Percentiles rank a stretch among this genome's conserved stretches.
Evolutionary conservation across 2,113 vertebrate species (phyloP).

Genomic region (Gila orcuttii): DNA sequence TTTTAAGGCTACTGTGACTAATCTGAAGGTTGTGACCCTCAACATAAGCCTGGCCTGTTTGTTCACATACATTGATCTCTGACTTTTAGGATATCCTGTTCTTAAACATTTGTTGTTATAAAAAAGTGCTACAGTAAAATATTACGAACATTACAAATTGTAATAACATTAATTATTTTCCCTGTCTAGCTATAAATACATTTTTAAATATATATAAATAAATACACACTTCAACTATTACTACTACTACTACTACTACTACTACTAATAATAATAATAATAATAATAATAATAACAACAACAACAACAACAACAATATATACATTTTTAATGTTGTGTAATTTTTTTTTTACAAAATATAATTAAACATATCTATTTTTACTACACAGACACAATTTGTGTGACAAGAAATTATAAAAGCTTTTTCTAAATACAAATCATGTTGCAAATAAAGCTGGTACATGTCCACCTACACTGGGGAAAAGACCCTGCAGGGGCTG

Average conservation of each 20-base stretch:
- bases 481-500: too few relatives aligned
- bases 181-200: neutral
- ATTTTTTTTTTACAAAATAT: too few relatives aligned
- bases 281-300: neutral
- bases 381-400: too few relatives aligned
- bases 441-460: too few relatives aligned
- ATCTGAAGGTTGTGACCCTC: slow-evolving; percentile 15
- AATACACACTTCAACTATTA: neutral
- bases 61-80: neutral
- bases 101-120: neutral
- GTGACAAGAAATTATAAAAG: too few relatives aligned
- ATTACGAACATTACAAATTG: too few relatives aligned
- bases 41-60: slow-evolving; percentile 10
- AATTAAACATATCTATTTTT: too few relatives aligned
- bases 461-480: too few relatives aligned
- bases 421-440: too few relatives aligned
- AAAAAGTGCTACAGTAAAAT: too few relatives aligned
- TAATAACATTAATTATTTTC: neutral
- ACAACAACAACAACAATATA: too few relatives aligned
- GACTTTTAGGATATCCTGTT: neutral
- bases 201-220: neutral
- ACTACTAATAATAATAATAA: neutral
- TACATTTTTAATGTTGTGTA: too few relatives aligned
- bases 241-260: neutral
- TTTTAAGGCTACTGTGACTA: slow-evolving; percentile 18